phyloP scores from a whole-genome alignment of 2,888 invertebrate species.

The Andrena haemorrhoa region DNA sequence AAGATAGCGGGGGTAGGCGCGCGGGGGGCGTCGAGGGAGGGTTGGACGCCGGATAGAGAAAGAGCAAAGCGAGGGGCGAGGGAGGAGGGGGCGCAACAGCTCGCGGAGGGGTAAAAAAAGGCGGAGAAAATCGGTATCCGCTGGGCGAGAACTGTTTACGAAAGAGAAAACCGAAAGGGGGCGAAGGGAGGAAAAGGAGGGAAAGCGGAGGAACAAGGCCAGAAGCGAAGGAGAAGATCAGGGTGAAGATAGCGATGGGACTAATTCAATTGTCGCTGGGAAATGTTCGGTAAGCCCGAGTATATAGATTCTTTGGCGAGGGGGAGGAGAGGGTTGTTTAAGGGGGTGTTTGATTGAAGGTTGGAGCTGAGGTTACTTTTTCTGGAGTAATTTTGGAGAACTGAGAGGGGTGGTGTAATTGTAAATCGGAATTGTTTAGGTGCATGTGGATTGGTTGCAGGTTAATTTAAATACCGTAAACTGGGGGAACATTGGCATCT shows the following conservation, averaged over 20 bases:
- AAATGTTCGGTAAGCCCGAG: conserved; percentile 1
- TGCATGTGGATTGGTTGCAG: neutral
- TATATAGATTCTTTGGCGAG: conserved; percentile 9
- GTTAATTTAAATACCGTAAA: too few relatives aligned
- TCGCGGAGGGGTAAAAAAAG: conserved; percentile 31
- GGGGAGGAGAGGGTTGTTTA: neutral
- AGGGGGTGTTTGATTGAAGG: neutral
- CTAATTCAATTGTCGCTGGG: conserved; percentile 37
- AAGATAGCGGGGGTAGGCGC: conserved; percentile 79
- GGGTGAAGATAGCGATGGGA: conserved; percentile 59
- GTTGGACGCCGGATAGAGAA: conserved; percentile 36
- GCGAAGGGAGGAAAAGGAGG: conserved; percentile 14
- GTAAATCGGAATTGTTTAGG: too few relatives aligned
- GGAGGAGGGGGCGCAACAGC: conserved; percentile 12
- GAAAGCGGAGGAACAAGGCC: conserved; percentile 39
- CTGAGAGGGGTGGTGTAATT: neutral
- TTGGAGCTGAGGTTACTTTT: neutral
- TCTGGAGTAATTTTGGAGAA: neutral
- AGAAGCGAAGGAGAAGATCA: conserved; percentile 33
- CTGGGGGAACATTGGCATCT: too few relatives aligned
- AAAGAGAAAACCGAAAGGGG: conserved; percentile 49
- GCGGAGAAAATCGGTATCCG: conserved; percentile 33
- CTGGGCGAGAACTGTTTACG: conserved; percentile 57
- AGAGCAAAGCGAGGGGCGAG: conserved; percentile 37
- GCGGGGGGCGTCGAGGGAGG: neutral